phyloP scores from a whole-genome alignment of 2,113 vertebrate genomes.

The Notarius quadriscutis region DNA sequence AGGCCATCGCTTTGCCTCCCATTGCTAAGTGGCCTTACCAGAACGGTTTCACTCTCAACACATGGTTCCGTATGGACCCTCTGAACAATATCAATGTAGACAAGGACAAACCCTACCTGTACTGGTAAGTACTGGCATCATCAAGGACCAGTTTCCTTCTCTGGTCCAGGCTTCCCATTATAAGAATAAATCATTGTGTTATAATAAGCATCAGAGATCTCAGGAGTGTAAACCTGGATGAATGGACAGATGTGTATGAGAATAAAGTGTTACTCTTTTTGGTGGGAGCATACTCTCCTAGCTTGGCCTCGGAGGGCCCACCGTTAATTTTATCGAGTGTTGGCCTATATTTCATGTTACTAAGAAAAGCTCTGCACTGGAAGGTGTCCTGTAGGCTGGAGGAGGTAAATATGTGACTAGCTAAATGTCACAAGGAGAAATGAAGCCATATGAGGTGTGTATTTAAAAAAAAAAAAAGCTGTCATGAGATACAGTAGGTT shows the following conservation, averaged over 20 bases:
- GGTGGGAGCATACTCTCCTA: constrained; percentile 26
- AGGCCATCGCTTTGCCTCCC: constrained; percentile 98
- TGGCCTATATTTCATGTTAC: constrained; percentile 29
- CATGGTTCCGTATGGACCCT: constrained; percentile 99
- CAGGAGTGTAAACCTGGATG: not conserved
- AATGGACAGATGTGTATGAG: not conserved
- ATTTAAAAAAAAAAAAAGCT: not conserved
- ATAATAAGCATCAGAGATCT: constrained; percentile 9
- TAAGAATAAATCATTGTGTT: constrained; percentile 8
- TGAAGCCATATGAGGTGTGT: not conserved
- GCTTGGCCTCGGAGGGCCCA: constrained; percentile 26
- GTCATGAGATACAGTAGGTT: not conserved
- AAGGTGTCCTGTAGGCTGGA: constrained; percentile 6
- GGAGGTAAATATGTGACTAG: constrained; percentile 41
- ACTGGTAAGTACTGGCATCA: constrained; percentile 82
- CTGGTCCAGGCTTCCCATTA: not conserved
- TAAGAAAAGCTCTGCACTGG: constrained; percentile 31
- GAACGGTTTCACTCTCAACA: constrained; percentile 98
- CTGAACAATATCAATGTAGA: constrained; percentile 99
- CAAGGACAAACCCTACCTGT: constrained; percentile 99
- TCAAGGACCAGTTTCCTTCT: not conserved
- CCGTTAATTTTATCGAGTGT: constrained; percentile 26
- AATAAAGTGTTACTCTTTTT: constrained; percentile 28
- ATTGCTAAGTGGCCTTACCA: constrained; percentile 99
- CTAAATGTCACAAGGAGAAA: constrained; percentile 60